A percentile compares a stretch with the other conserved stretches of the same genome.
phyloP scores from a whole-genome alignment of 2,113 vertebrate species.

The Paratilapia polleni region DNA sequence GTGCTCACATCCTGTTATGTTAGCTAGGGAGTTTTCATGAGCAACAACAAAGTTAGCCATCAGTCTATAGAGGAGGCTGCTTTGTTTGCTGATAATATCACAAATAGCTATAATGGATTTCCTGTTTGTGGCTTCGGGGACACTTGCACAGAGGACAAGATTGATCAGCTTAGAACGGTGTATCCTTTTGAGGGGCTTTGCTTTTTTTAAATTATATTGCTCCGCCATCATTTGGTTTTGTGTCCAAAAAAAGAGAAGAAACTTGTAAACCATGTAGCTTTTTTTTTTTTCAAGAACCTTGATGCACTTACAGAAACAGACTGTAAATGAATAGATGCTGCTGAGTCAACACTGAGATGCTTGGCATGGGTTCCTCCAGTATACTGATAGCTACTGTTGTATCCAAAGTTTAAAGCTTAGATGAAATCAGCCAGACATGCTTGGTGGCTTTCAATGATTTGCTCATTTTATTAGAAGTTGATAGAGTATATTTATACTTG shows the following conservation, averaged over 20 bases:
- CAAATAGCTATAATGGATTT: constrained; percentile 5
- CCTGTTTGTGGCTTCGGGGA: constrained; percentile 6
- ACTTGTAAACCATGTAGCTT: background rate
- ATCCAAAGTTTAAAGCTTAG: background rate
- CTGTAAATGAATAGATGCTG: constrained; percentile 2
- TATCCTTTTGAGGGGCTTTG: background rate
- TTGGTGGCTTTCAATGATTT: background rate
- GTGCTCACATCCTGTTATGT: constrained; percentile 4
- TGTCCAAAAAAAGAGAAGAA: background rate
- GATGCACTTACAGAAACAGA: constrained; percentile 5
- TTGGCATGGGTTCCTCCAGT: background rate
- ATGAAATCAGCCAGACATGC: background rate
- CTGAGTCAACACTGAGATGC: constrained; percentile 25
- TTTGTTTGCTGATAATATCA: constrained; percentile 31
- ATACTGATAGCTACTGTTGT: background rate
- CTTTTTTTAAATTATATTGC: constrained; percentile 6
- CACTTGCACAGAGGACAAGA: background rate
- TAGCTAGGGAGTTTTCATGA: background rate
- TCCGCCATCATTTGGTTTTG: background rate
- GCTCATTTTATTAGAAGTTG: background rate
- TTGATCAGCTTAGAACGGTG: background rate
- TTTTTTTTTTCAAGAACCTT: background rate
- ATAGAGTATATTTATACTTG: background rate
- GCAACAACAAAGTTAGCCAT: constrained; percentile 1
- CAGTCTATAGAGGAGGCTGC: constrained; percentile 5